Conservation (phyloP, 2,797 vertebrate species). For the Oreochromis mossambicus region DNA sequence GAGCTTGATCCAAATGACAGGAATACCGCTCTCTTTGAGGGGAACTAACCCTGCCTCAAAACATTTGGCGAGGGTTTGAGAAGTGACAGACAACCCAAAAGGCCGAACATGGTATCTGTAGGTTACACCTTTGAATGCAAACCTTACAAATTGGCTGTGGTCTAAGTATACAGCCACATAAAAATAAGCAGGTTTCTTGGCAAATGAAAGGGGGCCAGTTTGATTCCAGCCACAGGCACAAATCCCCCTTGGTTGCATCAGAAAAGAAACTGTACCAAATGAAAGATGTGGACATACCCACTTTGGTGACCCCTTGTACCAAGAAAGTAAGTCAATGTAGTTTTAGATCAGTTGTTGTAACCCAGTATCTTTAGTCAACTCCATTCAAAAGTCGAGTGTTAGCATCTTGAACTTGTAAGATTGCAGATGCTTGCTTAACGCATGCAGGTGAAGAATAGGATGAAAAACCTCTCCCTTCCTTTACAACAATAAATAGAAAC, state of each 20-base stretch:
- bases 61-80: background rate
- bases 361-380: background rate
- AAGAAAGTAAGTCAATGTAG: background rate
- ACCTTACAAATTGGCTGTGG: background rate
- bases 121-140: background rate
- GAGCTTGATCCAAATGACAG: background rate
- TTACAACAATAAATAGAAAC: background rate
- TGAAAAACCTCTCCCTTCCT: background rate
- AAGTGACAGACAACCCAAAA: background rate
- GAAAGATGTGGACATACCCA: background rate
- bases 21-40: background rate
- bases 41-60: background rate
- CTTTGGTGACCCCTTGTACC: background rate
- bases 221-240: accelerated
- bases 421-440: background rate
- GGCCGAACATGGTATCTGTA: background rate
- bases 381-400: background rate
- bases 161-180: background rate
- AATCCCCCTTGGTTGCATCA: background rate
- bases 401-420: accelerated
- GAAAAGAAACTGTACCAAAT: background rate
- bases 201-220: background rate
- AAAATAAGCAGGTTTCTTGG: background rate
- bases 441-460: background rate
- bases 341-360: background rate